Evolutionary conservation across 2,797 vertebrate species (phyloP).

Genomic region (Setipinna tenuifilis): DNA sequence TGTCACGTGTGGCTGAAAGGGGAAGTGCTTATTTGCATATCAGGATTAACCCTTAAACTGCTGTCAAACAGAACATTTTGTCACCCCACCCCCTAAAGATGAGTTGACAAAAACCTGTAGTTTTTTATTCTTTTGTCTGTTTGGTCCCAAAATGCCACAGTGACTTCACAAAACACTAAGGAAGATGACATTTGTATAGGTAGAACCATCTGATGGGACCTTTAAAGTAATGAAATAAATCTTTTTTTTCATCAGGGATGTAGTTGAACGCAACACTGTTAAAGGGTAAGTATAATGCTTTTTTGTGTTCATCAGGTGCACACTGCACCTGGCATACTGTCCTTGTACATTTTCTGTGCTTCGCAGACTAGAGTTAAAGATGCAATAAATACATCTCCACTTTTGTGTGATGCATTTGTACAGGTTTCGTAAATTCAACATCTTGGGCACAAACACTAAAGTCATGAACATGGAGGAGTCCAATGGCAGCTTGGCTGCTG

Average conservation of each 20-base stretch:
- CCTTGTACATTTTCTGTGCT: background rate
- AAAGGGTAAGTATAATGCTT: slow-evolving; percentile 78
- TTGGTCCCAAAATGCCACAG: no score
- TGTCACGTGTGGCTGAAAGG: no score
- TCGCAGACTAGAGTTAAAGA: background rate
- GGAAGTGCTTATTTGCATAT: no score
- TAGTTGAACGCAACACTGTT: slow-evolving; percentile 77
- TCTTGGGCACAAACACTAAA: slow-evolving; percentile 80
- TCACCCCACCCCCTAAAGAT: no score
- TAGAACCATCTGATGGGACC: no score
- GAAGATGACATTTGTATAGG: no score
- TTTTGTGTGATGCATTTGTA: slow-evolving; percentile 11
- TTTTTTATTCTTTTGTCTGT: no score
- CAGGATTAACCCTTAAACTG: no score
- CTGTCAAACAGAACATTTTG: no score
- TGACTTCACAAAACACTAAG: no score
- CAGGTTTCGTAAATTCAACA: slow-evolving; percentile 87
- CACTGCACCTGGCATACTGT: background rate
- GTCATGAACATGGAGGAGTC: slow-evolving; percentile 87
- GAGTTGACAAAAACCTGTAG: no score
- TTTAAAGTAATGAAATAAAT: no score
- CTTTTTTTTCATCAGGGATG: slow-evolving; percentile 75
- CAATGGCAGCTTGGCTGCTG: slow-evolving; percentile 83
- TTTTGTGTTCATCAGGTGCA: background rate
- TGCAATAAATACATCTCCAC: background rate